Base-by-base conservation (phyloP, 2,888 invertebrate genomes). In the Encarsia formosa region DNA sequence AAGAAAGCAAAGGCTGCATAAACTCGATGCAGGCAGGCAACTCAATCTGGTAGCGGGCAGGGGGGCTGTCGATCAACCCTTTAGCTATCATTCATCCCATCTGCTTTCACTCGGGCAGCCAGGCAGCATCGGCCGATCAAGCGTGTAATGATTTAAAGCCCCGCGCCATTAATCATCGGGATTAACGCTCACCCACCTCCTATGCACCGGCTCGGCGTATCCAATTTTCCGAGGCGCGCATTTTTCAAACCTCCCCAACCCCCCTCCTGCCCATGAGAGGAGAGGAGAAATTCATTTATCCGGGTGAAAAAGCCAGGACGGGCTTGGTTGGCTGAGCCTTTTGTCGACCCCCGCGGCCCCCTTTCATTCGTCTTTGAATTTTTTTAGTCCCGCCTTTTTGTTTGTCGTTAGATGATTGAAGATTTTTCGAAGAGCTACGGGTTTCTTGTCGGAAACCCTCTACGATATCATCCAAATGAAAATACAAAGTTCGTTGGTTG, bases 71-170 rank as follows among this genome's bases (percentile, higher is more conserved):
- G 40, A 48, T 48, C 47, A 39, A 20, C 29, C 29, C 31, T 9
- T 41, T 24, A 22, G 29, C 35, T 42, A 43, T 49, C 49, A 45
- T 29, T 35, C 48, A 34, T 35, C 35, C 45, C 45, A 35, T 35
- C 47, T 40, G 18, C 49, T 29, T 11, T 31, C 23, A 41, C 23
- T 9, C 24, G 35, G 16, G 22, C 42, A 40, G n/a, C n/a, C n/a
- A n/a, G n/a, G 15, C 41, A 29, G 26, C 31, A 37, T 18, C 22
- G 11, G 24, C 57, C 62, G 61, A 63, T 65, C 62, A 56, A 58
- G 58, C 65, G 59, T 62, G 64, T 65, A 66, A 69, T 65, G 64
- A 67, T 66, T 67, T 64, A 63, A 64, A 63, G 61, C 59, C 58
- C 53, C 56, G 47, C 50, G 51, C 64, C 62, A 66, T 69, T 67